These are phyloP conservation scores for Norana najaformis DNA, from an alignment of 2,888 invertebrate species.

Conservation along the genomic window DNA sequence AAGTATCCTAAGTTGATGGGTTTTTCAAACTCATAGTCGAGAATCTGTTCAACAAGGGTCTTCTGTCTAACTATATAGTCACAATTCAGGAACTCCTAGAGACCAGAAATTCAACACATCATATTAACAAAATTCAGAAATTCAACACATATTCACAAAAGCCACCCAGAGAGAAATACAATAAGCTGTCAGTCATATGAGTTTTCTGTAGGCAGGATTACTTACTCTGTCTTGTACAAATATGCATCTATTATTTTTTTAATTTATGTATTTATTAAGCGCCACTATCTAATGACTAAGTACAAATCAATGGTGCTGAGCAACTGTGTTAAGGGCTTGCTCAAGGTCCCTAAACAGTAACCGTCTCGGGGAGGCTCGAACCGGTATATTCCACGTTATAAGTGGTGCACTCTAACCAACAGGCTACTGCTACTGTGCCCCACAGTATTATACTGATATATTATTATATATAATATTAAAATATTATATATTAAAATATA, in stretches of 20 bases:
- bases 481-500: too few species aligned
- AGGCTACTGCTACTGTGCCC: not conserved
- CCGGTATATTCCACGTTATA: not conserved
- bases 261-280: too few species aligned
- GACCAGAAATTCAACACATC: not conserved
- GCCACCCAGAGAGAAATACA: not conserved
- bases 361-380: too few species aligned
- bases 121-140: not conserved
- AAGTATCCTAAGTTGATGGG: constrained; percentile 13
- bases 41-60: constrained; percentile 14
- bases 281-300: too few species aligned
- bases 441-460: too few species aligned
- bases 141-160: not conserved
- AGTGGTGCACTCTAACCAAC: not conserved
- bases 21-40: not conserved
- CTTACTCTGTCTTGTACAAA: too few species aligned
- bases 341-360: too few species aligned
- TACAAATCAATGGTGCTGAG: too few species aligned
- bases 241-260: too few species aligned
- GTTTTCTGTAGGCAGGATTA: not conserved
- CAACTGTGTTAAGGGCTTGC: too few species aligned
- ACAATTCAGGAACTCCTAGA: not conserved
- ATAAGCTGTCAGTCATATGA: not conserved
- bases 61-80: not conserved
- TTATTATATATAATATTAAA: too few species aligned